These are phyloP conservation scores for Oasisia sp. DNA, from an alignment of 2,888 invertebrate genomes.

Conservation along the genomic window DNA sequence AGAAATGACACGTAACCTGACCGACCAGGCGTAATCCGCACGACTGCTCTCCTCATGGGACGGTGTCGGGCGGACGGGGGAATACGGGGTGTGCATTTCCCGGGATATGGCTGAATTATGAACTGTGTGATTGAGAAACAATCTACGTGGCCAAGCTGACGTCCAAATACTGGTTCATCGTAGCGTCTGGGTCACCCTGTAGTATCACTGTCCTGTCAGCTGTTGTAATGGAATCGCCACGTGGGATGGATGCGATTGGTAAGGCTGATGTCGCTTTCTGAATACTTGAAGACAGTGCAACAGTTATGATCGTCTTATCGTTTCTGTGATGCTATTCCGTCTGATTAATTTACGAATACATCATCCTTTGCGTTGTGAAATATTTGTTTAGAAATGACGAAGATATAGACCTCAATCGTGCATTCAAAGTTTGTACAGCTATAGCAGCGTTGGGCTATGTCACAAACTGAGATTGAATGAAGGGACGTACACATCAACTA, in stretches of 20 bases:
- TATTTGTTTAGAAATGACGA: too few species aligned
- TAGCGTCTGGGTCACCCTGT: background rate
- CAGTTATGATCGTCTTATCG: background rate
- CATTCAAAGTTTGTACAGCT: too few species aligned
- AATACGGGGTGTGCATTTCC: background rate
- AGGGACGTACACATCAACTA: too few species aligned
- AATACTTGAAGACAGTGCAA: background rate
- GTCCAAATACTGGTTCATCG: background rate
- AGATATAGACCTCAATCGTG: too few species aligned
- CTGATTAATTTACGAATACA: too few species aligned
- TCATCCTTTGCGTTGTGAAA: too few species aligned
- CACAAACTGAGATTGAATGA: too few species aligned
- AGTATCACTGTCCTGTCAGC: background rate
- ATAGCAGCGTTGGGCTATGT: too few species aligned
- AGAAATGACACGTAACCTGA: background rate
- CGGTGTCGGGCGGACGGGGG: background rate
- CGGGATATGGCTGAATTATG: background rate
- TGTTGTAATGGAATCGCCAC: background rate
- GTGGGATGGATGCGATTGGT: background rate
- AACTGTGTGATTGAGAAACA: background rate
- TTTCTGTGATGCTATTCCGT: too few species aligned
- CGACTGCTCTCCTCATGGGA: background rate
- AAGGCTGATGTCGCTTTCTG: background rate
- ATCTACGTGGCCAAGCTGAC: background rate
- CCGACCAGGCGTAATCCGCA: background rate